Conservation (phyloP, 1,140 invertebrate genomes). For the Leptoteleia sp. region DNA sequence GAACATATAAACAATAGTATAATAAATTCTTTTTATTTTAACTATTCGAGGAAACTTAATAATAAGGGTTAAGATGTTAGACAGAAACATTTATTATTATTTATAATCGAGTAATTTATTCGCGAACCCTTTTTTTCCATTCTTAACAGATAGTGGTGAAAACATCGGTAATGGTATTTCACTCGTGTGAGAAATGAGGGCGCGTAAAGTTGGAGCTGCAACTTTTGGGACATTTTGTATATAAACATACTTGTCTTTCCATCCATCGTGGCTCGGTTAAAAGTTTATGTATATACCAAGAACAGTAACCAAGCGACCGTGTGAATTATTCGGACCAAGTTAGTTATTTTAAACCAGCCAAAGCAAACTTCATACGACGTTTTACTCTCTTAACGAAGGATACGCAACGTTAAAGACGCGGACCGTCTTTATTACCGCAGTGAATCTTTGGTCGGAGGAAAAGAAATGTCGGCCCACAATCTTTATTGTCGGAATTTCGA, state of each 20-base stretch:
- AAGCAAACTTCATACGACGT: slow-evolving; percentile 75
- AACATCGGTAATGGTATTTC: too few species aligned
- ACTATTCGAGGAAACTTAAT: too few species aligned
- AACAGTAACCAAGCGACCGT: slow-evolving; percentile 71
- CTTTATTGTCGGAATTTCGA: slow-evolving; percentile 63
- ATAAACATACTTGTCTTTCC: slow-evolving; percentile 64
- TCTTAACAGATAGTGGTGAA: too few species aligned
- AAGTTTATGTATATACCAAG: slow-evolving; percentile 67
- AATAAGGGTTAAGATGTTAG: too few species aligned
- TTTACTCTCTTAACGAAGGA: slow-evolving; percentile 76
- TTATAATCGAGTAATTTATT: too few species aligned
- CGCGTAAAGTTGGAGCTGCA: slow-evolving; percentile 28
- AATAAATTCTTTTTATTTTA: too few species aligned
- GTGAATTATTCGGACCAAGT: slow-evolving; percentile 75
- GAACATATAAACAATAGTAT: too few species aligned
- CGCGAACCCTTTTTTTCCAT: too few species aligned
- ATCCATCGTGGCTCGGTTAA: slow-evolving; percentile 61
- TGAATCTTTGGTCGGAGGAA: slow-evolving; percentile 72
- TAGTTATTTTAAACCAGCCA: slow-evolving; percentile 79
- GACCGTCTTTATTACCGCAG: slow-evolving; percentile 72
- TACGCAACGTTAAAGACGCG: slow-evolving; percentile 73
- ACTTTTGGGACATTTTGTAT: slow-evolving; percentile 57
- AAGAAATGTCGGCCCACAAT: slow-evolving; percentile 67
- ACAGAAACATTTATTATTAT: too few species aligned
- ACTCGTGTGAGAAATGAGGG: slow-evolving; percentile 32